Evolutionary conservation across 2,888 invertebrate genomes (phyloP).

Genomic region (Tribolium freemani): DNA sequence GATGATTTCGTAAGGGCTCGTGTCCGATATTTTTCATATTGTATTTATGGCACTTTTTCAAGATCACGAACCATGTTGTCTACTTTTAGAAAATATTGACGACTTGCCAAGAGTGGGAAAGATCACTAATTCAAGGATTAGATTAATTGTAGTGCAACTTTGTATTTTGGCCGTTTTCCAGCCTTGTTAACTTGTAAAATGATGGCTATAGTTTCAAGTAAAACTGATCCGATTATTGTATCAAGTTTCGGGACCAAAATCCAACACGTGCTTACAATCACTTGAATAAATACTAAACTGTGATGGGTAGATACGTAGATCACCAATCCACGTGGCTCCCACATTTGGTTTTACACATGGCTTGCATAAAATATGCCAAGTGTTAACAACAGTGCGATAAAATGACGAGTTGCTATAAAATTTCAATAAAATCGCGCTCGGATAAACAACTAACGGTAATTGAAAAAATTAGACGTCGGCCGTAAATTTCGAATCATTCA

Average conservation of each 20-base stretch:
- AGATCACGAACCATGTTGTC: slow-evolving; percentile 13
- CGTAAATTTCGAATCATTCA: no score
- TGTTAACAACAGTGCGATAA: background rate
- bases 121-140: slow-evolving; percentile 12
- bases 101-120: slow-evolving; percentile 10
- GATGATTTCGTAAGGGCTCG: background rate
- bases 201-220: no score
- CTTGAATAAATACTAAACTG: slow-evolving; percentile 11
- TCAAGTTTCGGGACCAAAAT: background rate
- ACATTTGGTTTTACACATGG: slow-evolving; percentile 10
- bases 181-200: background rate
- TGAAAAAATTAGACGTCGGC: background rate
- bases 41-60: slow-evolving; percentile 30
- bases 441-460: background rate
- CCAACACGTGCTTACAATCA: background rate
- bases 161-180: slow-evolving; percentile 3
- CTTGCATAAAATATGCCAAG: slow-evolving; percentile 17
- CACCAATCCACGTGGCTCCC: slow-evolving; percentile 1
- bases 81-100: slow-evolving; percentile 28
- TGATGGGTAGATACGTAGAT: background rate
- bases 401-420: background rate
- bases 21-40: slow-evolving; percentile 1
- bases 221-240: no score
- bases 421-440: background rate
- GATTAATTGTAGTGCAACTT: slow-evolving; percentile 5